Base-by-base conservation (phyloP, 2,113 vertebrate genomes). In the Ptychochromis oligacanthus region DNA sequence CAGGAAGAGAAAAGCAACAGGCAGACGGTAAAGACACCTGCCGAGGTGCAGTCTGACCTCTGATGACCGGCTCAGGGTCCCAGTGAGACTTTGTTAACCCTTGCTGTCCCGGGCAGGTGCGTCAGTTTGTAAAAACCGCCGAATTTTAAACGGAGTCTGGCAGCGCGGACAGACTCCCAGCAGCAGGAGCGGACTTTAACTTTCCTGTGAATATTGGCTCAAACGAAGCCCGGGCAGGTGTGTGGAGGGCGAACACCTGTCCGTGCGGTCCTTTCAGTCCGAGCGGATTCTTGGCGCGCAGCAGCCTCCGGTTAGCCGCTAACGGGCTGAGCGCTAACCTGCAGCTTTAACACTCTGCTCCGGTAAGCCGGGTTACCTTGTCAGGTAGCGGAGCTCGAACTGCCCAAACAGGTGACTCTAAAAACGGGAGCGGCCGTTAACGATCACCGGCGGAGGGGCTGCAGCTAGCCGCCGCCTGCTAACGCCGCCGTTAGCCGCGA, bases 381-480 rank as follows among this genome's bases (percentile, higher is more conserved):
- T 36, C 3, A 18, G 20, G 56, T 18, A 20, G 0, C 18, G 1
- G 56, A 0, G 31, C 18, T 43, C n/a, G 12, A 11, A 14, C 22
- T 0, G 9, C 11, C 2, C 3, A 4, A n/a, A n/a, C 26, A 9
- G 3, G 2, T 4, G 14, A 60, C 17, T 43, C 40, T 31, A 36
- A 52, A 26, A 43, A 2, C 3, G 6, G 4, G 24, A 61, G 3
- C 7, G 1, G 14, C 8, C 20, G 31, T 17, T 38, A n/a, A 13
- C 5, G 52, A 49, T 40, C n/a, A 11, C 2, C 36, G 8, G 8
- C 10, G 26, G 7, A 13, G 1, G 1, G 40, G 67, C 67, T 26
- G 7, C 49, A 65, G 87, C 77, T 88, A 83, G 70, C 77, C 12
- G 1, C 34, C 2, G 22, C 4, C 7, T 57, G 91, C 83, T 91